Evolutionary conservation across 2,113 vertebrate genomes (phyloP).

Genomic region (Cichladusa arquata): DNA sequence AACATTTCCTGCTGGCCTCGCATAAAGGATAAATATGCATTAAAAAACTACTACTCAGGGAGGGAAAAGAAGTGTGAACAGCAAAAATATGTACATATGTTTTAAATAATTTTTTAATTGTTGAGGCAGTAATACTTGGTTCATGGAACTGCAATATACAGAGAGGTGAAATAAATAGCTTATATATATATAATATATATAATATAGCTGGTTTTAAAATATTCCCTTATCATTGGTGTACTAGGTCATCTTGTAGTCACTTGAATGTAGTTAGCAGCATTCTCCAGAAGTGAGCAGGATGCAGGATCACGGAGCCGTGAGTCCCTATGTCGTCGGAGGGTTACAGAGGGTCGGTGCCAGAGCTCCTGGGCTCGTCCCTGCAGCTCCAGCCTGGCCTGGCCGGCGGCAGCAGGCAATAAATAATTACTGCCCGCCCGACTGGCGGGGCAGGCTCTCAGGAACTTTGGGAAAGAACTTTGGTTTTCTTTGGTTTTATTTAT

Average conservation of each 20-base stretch:
- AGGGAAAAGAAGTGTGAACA: constrained; percentile 41
- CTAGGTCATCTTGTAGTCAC: constrained; percentile 80
- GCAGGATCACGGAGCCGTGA: constrained; percentile 78
- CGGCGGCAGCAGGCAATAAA: constrained; percentile 75
- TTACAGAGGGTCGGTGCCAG: constrained; percentile 71
- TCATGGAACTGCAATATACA: constrained; percentile 88
- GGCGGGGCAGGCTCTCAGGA: constrained; percentile 61
- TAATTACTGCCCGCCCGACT: constrained; percentile 76
- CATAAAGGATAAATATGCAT: background rate
- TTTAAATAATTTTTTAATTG: constrained; percentile 86
- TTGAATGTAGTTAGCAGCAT: constrained; percentile 82
- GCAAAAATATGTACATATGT: constrained; percentile 50
- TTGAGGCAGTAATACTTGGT: constrained; percentile 85
- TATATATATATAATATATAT: constrained; percentile 87
- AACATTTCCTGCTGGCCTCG: background rate
- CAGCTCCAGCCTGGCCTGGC: constrained; percentile 57
- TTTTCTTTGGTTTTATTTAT: constrained; percentile 71
- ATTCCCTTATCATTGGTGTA: constrained; percentile 85
- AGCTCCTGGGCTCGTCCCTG: constrained; percentile 71
- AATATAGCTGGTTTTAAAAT: constrained; percentile 85
- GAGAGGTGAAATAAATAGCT: constrained; percentile 89
- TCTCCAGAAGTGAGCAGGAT: constrained; percentile 78
- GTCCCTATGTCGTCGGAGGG: constrained; percentile 77
- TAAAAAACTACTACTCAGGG: background rate
- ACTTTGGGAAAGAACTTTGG: constrained; percentile 78